Conservation (phyloP, 2,888 invertebrate genomes). For the Hyalella azteca region DNA sequence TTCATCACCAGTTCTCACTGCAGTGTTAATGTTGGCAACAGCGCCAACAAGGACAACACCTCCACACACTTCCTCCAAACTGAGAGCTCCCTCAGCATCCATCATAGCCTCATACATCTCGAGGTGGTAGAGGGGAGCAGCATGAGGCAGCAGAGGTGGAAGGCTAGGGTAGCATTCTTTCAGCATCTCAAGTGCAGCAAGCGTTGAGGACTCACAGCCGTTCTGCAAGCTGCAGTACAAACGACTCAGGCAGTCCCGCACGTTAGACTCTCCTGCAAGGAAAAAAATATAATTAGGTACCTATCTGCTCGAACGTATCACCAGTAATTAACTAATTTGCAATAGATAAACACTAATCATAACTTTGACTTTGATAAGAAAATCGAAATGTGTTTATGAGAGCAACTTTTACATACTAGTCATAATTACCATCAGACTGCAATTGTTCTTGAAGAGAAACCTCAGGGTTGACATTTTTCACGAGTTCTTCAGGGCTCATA, state of each 20-base stretch:
- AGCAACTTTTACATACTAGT: too few relatives aligned
- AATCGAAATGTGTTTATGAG: too few relatives aligned
- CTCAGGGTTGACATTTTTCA: too few relatives aligned
- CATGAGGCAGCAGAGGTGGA: constrained; percentile 24
- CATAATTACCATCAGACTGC: neutral
- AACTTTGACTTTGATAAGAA: too few relatives aligned
- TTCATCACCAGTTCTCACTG: constrained; percentile 19
- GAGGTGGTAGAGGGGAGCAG: constrained; percentile 34
- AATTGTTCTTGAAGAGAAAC: neutral
- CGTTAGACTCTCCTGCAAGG: neutral
- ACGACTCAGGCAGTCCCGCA: constrained; percentile 7
- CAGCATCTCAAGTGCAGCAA: constrained; percentile 6
- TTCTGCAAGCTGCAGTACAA: constrained; percentile 38
- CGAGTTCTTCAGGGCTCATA: neutral
- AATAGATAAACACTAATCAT: neutral
- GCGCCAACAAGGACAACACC: constrained; percentile 36
- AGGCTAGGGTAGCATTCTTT: constrained; percentile 10
- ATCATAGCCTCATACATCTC: constrained; percentile 37
- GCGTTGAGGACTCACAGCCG: neutral
- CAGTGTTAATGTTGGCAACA: constrained; percentile 39
- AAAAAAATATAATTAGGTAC: neutral
- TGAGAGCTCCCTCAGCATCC: constrained; percentile 34
- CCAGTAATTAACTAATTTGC: neutral
- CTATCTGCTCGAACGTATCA: neutral
- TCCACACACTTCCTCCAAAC: constrained; percentile 38